Evolutionary conservation across 2,797 vertebrate genomes (phyloP).

Genomic region (Acrossocheilus wenchowensis): DNA sequence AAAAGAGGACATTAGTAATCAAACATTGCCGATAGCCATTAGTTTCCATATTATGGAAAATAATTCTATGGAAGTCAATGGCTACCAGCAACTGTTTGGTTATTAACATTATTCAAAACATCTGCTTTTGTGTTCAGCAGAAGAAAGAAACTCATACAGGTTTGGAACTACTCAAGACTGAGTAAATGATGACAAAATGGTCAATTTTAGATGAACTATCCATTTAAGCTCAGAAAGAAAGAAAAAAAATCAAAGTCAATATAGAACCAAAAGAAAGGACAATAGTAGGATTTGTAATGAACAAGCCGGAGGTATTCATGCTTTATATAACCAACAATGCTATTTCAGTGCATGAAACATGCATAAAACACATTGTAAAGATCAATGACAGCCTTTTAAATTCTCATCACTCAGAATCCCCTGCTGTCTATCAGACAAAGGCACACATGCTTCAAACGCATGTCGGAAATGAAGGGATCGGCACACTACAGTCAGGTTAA

Average conservation of each 20-base stretch:
- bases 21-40: too few relatives aligned
- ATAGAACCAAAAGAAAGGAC: background rate
- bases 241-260: background rate
- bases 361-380: background rate
- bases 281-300: background rate
- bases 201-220: background rate
- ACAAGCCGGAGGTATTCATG: background rate
- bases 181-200: background rate
- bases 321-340: background rate
- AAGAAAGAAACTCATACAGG: too few relatives aligned
- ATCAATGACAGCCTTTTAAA: background rate
- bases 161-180: background rate
- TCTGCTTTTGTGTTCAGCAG: too few relatives aligned
- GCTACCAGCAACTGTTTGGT: background rate
- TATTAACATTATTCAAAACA: background rate
- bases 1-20: background rate
- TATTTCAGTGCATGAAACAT: background rate
- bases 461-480: too few relatives aligned
- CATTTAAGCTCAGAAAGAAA: too few relatives aligned
- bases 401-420: background rate
- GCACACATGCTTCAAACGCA: too few relatives aligned
- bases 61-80: too few relatives aligned
- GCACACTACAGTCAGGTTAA: too few relatives aligned
- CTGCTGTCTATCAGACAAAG: too few relatives aligned
- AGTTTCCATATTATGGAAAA: too few relatives aligned